Conservation (phyloP, 2,888 invertebrate genomes). For the Erpobdella octoculata region DNA sequence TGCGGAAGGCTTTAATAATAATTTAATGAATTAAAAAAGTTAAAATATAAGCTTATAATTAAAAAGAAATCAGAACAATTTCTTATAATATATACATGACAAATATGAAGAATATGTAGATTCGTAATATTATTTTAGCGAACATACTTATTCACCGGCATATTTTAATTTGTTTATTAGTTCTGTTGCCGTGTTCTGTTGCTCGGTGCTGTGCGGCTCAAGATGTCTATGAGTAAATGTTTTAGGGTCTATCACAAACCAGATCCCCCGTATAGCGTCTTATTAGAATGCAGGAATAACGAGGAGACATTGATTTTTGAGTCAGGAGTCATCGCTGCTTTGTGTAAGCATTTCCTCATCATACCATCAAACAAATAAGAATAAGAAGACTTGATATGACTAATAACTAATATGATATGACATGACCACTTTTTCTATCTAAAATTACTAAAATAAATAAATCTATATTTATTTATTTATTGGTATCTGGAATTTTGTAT, state of each 20-base stretch:
- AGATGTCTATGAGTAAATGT: slow-evolving; percentile 76
- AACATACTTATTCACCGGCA: not conserved
- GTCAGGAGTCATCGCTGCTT: slow-evolving; percentile 78
- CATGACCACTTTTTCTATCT: not conserved
- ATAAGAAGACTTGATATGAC: too few species aligned
- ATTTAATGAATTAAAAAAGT: too few species aligned
- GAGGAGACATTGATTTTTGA: slow-evolving; percentile 81
- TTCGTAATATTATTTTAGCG: too few species aligned
- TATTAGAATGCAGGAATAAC: slow-evolving; percentile 64
- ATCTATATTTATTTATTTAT: slow-evolving; percentile 21
- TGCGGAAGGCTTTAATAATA: too few species aligned
- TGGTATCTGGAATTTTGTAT: slow-evolving; percentile 4
- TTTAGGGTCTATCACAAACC: slow-evolving; percentile 83
- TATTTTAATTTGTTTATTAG: slow-evolving; percentile 4
- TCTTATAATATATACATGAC: too few species aligned
- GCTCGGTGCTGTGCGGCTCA: slow-evolving; percentile 27
- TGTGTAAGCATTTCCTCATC: slow-evolving; percentile 59
- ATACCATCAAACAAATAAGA: too few species aligned
- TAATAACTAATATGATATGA: too few species aligned
- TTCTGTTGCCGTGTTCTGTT: not conserved
- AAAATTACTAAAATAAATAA: not conserved
- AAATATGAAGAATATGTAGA: too few species aligned
- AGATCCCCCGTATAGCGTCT: slow-evolving; percentile 77
- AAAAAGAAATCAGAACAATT: too few species aligned
- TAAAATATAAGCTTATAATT: too few species aligned